These are phyloP conservation scores for Pyrgilauda ruficollis DNA, from an alignment of 2,113 vertebrate species.

Conservation along the genomic window DNA sequence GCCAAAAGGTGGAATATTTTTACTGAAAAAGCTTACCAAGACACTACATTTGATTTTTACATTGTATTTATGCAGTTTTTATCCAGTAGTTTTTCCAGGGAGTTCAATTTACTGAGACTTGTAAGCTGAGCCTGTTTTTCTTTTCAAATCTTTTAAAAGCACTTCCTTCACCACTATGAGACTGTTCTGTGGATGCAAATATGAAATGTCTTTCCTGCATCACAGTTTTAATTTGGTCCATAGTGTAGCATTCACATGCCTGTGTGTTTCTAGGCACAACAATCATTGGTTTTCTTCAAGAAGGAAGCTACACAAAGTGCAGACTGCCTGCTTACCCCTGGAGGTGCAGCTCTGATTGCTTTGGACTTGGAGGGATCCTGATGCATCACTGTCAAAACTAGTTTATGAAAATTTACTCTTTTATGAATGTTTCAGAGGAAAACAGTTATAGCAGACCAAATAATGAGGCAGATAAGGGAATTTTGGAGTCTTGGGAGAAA, in stretches of 20 bases:
- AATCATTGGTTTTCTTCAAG: neutral
- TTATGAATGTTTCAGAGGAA: neutral
- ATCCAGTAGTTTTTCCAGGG: neutral
- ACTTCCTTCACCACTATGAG: neutral
- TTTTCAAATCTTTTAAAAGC: neutral
- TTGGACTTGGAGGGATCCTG: neutral
- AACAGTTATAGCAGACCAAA: neutral
- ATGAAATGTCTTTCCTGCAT: neutral
- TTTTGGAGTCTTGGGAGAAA: neutral
- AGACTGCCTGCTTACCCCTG: neutral
- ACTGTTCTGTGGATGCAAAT: neutral
- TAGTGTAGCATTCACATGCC: neutral
- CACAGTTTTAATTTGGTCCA: neutral
- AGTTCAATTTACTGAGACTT: neutral
- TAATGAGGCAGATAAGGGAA: neutral
- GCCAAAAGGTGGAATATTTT: neutral
- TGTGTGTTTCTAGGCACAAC: neutral
- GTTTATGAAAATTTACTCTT: neutral
- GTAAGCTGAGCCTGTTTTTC: neutral
- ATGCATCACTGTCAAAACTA: neutral
- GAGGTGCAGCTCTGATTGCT: neutral
- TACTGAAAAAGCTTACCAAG: neutral
- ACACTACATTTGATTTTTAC: accelerated
- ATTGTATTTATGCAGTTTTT: neutral
- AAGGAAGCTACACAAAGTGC: neutral